These are phyloP conservation scores for Trogon surrucura DNA, from an alignment of 2,113 vertebrate genomes.

Conservation along the genomic window DNA sequence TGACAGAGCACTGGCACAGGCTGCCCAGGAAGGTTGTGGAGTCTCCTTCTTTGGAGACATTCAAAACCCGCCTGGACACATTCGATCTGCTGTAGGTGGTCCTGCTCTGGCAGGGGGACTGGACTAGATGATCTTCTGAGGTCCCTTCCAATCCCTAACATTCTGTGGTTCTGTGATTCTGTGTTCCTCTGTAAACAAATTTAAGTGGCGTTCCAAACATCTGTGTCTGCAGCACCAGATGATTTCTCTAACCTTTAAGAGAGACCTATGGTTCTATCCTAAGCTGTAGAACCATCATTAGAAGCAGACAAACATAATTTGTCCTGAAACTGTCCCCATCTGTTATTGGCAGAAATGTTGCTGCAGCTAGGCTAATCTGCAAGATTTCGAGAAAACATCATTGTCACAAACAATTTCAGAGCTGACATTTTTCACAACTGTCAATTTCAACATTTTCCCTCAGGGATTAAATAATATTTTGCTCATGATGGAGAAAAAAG, in stretches of 20 bases:
- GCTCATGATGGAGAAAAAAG: not conserved
- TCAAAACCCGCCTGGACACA: no score
- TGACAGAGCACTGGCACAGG: no score
- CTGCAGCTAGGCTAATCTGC: not conserved
- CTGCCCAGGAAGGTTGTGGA: no score
- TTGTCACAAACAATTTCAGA: not conserved
- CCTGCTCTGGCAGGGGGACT: no score
- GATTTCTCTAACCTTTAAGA: not conserved
- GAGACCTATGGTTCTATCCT: not conserved
- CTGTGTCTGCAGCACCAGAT: not conserved
- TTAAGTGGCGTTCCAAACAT: not conserved
- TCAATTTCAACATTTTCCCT: not conserved
- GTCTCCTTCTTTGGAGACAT: no score
- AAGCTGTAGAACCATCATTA: not conserved
- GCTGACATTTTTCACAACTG: not conserved
- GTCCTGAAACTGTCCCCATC: not conserved
- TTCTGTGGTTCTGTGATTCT: no score
- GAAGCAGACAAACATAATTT: not conserved
- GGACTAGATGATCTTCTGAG: no score
- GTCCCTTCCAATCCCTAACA: no score
- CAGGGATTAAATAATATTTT: not conserved
- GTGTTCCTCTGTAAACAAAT: not conserved
- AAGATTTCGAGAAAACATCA: not conserved
- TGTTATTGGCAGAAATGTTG: not conserved
- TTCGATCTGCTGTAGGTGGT: no score